These are phyloP conservation scores for Tortricodes alternella DNA, from an alignment of 2,888 invertebrate species.

Conservation along the genomic window DNA sequence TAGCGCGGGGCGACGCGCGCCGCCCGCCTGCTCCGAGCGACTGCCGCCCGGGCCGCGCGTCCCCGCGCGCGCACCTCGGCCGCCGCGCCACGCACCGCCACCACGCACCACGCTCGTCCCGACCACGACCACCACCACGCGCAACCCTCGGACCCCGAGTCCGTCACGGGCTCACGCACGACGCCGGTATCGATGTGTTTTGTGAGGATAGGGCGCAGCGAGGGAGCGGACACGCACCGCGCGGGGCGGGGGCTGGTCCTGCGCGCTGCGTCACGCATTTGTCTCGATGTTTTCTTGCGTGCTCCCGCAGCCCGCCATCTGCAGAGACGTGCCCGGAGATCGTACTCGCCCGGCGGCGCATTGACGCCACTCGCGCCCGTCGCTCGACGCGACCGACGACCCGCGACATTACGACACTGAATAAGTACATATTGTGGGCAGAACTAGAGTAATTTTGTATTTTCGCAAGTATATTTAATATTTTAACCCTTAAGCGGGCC, in stretches of 20 bases:
- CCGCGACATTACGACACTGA: no score
- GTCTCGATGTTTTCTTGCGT: constrained; percentile 72
- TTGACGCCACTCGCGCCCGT: constrained; percentile 20
- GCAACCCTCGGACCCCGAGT: constrained; percentile 42
- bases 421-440: no score
- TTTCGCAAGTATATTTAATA: no score
- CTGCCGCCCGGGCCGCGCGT: constrained; percentile 76
- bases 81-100: constrained; percentile 51
- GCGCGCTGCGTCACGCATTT: constrained; percentile 82
- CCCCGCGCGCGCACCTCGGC: constrained; percentile 57
- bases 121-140: constrained; percentile 31
- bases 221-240: constrained; percentile 55
- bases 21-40: constrained; percentile 75
- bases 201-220: constrained; percentile 45
- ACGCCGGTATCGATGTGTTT: constrained; percentile 77
- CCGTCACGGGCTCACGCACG: constrained; percentile 69
- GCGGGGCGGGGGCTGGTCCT: constrained; percentile 65
- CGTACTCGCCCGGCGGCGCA: constrained; percentile 38
- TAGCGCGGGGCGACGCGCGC: constrained; percentile 68
- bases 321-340: constrained; percentile 63
- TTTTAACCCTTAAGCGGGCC: no score
- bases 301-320: constrained; percentile 71
- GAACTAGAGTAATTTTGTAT: no score
- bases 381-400: not conserved
- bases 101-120: constrained; percentile 40